Evolutionary conservation across 2,797 vertebrate genomes (phyloP).

Genomic region (Lepus townsendii): DNA sequence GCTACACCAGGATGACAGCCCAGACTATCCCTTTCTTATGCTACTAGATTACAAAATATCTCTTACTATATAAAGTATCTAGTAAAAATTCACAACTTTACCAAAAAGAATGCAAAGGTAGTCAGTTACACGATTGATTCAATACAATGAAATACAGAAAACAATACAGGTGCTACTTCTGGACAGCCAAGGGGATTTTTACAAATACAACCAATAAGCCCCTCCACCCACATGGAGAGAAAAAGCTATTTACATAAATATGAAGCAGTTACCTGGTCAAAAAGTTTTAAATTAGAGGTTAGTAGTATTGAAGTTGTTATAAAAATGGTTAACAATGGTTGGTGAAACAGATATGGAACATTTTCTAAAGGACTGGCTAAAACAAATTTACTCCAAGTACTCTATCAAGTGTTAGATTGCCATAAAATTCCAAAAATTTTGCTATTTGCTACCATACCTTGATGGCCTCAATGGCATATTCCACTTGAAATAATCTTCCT

Average conservation of each 20-base stretch:
- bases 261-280: conserved; percentile 50
- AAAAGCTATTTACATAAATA: conserved; percentile 46
- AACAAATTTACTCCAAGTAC: conserved; percentile 63
- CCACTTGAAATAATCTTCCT: conserved; percentile 98
- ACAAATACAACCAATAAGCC: background rate
- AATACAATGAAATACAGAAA: conserved; percentile 34
- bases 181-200: conserved; percentile 34
- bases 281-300: conserved; percentile 41
- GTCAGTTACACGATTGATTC: conserved; percentile 43
- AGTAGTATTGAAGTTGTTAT: conserved; percentile 50
- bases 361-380: conserved; percentile 55
- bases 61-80: conserved; percentile 18
- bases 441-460: conserved; percentile 90
- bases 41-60: conserved; percentile 46
- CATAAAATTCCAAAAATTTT: conserved; percentile 45
- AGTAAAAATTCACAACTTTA: conserved; percentile 29
- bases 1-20: too few species aligned
- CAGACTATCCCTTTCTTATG: background rate
- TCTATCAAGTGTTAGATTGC: background rate
- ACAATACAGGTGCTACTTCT: background rate
- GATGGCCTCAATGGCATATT: conserved; percentile 99
- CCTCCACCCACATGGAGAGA: background rate
- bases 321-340: conserved; percentile 1
- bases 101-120: background rate
- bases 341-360: conserved; percentile 27